Percentiles rank a stretch among this genome's conserved stretches.
These are phyloP conservation scores for Caenorhabditis tropicalis DNA, from an alignment of 1,140 invertebrate species.

Conservation along the genomic window DNA sequence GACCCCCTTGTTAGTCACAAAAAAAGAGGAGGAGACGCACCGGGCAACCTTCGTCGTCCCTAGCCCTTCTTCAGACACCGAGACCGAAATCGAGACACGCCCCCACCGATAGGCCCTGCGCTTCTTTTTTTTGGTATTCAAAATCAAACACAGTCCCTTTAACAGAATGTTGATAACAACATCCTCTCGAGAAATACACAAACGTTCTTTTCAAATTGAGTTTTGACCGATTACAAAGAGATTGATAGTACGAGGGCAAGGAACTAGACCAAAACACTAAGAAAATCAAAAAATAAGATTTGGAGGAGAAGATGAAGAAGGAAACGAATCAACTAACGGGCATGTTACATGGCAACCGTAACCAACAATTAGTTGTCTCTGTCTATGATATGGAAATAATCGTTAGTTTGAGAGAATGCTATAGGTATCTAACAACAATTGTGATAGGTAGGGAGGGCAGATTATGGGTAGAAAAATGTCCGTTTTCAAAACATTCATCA, in stretches of 20 bases:
- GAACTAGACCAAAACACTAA: not conserved
- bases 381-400: too few relatives aligned
- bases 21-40: constrained; percentile 40
- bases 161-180: not conserved
- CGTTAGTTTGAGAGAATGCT: too few relatives aligned
- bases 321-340: not conserved
- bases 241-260: not conserved
- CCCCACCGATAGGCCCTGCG: not conserved
- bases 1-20: constrained; percentile 44
- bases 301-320: not conserved
- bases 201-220: constrained; percentile 12
- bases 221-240: not conserved
- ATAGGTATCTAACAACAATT: too few relatives aligned
- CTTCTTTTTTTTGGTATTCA: not conserved
- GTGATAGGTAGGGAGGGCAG: too few relatives aligned
- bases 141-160: not conserved
- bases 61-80: constrained; percentile 19
- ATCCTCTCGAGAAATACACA: constrained; percentile 16
- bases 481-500: too few relatives aligned
- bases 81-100: constrained; percentile 36
- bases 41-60: constrained; percentile 17
- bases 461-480: too few relatives aligned
- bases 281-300: not conserved
- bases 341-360: constrained; percentile 1
- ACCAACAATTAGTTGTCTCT: not conserved